These are phyloP conservation scores for Hyperopisus bebe DNA, from an alignment of 2,113 vertebrate species.

Conservation along the genomic window DNA sequence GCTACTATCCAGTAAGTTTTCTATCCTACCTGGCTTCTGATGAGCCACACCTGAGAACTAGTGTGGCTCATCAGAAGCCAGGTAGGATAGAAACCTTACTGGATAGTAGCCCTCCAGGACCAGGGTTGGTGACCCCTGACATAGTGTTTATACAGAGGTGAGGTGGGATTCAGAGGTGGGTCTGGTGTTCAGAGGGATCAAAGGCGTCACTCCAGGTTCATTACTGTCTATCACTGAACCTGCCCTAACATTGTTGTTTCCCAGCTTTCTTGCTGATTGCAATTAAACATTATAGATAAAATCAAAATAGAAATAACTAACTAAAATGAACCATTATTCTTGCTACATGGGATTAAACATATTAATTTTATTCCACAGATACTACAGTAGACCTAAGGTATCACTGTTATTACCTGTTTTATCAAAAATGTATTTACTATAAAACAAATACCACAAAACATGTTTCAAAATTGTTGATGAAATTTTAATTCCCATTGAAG, in stretches of 20 bases:
- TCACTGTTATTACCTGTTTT: background rate
- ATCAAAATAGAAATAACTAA: background rate
- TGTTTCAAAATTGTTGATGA: background rate
- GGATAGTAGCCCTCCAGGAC: too few relatives aligned
- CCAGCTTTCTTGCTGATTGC: background rate
- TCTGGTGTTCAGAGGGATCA: background rate
- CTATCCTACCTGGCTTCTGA: too few relatives aligned
- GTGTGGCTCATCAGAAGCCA: too few relatives aligned
- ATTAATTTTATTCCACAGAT: background rate
- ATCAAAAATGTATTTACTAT: background rate
- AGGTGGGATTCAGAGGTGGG: too few relatives aligned
- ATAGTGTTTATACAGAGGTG: background rate
- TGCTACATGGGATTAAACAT: background rate
- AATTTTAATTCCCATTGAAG: conserved; percentile 3
- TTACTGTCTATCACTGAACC: background rate
- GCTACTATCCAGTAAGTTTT: too few relatives aligned
- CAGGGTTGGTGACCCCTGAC: too few relatives aligned
- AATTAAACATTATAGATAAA: background rate
- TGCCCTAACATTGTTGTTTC: background rate
- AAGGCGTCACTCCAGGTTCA: background rate
- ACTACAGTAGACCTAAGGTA: background rate
- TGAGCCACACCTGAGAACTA: too few relatives aligned
- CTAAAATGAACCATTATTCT: background rate
- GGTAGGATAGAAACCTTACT: too few relatives aligned
- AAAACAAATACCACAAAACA: background rate